These are phyloP conservation scores for Ceyx margarethae DNA, from an alignment of 2,113 vertebrate genomes.

Conservation along the genomic window DNA sequence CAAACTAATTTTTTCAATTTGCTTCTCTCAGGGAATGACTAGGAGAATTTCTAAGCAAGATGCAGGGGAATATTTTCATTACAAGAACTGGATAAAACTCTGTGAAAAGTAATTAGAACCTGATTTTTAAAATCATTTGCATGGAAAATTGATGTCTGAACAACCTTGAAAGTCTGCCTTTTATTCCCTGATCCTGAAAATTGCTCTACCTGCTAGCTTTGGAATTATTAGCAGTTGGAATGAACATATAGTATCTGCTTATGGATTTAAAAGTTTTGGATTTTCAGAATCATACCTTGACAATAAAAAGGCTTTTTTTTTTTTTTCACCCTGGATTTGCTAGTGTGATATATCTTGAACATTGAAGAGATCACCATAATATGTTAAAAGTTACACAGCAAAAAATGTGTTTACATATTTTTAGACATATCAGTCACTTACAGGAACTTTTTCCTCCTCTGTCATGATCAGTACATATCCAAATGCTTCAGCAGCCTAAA, in stretches of 20 bases:
- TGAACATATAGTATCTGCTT: background rate
- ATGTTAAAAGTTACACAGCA: background rate
- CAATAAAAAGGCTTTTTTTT: background rate
- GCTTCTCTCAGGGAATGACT: background rate
- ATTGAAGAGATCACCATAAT: background rate
- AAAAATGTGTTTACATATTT: background rate
- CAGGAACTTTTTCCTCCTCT: background rate
- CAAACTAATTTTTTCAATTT: background rate
- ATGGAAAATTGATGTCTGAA: background rate
- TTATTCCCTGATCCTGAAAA: conserved; percentile 1
- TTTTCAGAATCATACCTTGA: background rate
- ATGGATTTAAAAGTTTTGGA: background rate
- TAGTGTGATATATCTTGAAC: background rate
- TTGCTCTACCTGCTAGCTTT: background rate
- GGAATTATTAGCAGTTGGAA: background rate
- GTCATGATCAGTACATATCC: background rate
- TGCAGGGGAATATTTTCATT: background rate
- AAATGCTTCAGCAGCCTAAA: conserved; percentile 23
- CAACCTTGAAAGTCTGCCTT: background rate
- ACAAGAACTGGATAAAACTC: background rate
- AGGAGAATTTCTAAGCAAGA: background rate
- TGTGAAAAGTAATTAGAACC: background rate
- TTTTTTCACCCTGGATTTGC: background rate
- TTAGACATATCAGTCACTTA: background rate
- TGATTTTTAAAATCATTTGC: background rate